Evolutionary conservation across 2,888 invertebrate genomes (phyloP).

Genomic region (Drosophila parthenogenetica): DNA sequence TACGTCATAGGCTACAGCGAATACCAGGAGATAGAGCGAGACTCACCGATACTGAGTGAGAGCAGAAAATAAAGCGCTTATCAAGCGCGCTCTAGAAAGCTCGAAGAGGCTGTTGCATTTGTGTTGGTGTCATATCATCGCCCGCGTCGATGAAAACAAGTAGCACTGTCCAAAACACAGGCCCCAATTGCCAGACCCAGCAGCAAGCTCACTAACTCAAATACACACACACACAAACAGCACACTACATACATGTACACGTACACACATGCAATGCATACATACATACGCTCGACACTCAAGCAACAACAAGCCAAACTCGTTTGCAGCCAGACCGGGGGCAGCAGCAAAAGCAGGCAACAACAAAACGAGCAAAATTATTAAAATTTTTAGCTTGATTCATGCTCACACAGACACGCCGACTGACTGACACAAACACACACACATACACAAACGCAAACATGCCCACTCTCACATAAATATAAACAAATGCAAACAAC

Average conservation of each 20-base stretch:
- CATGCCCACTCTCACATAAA: conserved; percentile 33
- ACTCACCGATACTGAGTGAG: conserved; percentile 7
- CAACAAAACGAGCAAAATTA: conserved; percentile 68
- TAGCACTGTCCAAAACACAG: conserved; percentile 58
- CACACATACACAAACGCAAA: conserved; percentile 16
- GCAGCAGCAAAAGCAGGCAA: conserved; percentile 10
- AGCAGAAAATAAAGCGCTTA: conserved; percentile 42
- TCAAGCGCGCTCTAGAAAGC: conserved; percentile 61
- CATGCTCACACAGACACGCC: conserved; percentile 56
- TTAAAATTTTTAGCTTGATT: conserved; percentile 76
- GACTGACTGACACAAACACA: conserved; percentile 26
- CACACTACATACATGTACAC: background rate
- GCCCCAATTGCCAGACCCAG: conserved; percentile 35
- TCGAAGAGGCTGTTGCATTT: conserved; percentile 39
- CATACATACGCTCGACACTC: conserved; percentile 35
- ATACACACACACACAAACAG: conserved; percentile 6
- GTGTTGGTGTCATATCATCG: conserved; percentile 63
- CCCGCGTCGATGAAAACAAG: conserved; percentile 66
- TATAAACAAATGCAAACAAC: conserved; percentile 58
- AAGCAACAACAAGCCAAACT: conserved; percentile 69
- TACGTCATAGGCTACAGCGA: conserved; percentile 59
- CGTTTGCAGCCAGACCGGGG: conserved; percentile 56
- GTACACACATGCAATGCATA: conserved; percentile 4
- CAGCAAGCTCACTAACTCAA: conserved; percentile 38
- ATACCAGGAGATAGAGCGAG: conserved; percentile 18